Percentiles rank a stretch among this genome's conserved stretches.
Conservation (phyloP, 2,888 invertebrate genomes). For the Dynastes hyllus region DNA sequence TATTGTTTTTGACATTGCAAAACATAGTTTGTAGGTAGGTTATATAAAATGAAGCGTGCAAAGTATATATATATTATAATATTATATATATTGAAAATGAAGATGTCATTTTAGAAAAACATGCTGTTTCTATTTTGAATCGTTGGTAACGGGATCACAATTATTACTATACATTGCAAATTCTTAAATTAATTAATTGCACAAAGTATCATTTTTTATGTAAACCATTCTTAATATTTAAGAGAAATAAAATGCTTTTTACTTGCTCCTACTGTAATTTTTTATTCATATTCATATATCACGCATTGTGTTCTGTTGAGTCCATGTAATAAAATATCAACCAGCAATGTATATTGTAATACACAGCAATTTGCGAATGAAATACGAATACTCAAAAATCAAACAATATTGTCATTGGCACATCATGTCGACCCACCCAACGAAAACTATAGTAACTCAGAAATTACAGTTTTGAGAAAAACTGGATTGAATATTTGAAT, state of each 20-base stretch:
- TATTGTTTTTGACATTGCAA: conserved; percentile 51
- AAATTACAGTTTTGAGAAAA: too few species aligned
- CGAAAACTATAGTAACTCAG: too few species aligned
- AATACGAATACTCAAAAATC: too few species aligned
- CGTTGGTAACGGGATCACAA: conserved; percentile 49
- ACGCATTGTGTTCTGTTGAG: conserved; percentile 12
- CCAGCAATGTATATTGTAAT: conserved; percentile 2
- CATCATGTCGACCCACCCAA: too few species aligned
- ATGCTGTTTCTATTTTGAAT: conserved; percentile 48
- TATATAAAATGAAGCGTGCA: conserved; percentile 47
- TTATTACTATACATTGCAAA: conserved; percentile 48
- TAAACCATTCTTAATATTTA: conserved; percentile 65
- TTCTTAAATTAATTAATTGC: conserved; percentile 58
- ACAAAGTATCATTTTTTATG: conserved; percentile 65
- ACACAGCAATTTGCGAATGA: conserved; percentile 24
- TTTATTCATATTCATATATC: conserved; percentile 47
- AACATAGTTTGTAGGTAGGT: conserved; percentile 42
- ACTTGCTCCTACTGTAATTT: conserved; percentile 51
- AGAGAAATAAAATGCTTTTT: conserved; percentile 66
- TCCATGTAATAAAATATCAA: background rate
- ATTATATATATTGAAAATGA: conserved; percentile 42
- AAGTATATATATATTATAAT: conserved; percentile 43
- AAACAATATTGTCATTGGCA: too few species aligned
- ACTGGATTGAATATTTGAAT: too few species aligned
- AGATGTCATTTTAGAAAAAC: conserved; percentile 40